Base-by-base conservation (phyloP, 2,888 invertebrate species). In the Drosophila meridionalis region DNA sequence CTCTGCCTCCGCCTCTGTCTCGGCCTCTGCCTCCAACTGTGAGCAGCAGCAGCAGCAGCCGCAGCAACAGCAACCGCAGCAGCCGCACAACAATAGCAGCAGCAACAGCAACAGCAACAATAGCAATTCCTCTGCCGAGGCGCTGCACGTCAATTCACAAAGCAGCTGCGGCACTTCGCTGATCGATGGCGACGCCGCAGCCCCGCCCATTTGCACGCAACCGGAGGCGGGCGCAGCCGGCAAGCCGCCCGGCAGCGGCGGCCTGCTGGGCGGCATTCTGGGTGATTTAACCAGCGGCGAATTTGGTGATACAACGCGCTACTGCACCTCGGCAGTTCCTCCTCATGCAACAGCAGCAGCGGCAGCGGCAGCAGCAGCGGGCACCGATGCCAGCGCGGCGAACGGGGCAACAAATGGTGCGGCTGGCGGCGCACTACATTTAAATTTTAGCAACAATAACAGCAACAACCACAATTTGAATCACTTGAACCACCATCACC, bases 151-250 rank as follows among this genome's bases (percentile, higher is more conserved):
- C 91, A 92, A 92, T 92, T 92, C 89, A 85, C 80, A 81, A 80
- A 73, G 69, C 74, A 80, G 58, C 56, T 66, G 76, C 69, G 67
- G 56, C 82, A 66, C 74, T n/a, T 81, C 82, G 30, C 71, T 84
- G 36, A 92, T 92, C 64, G 92, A 92, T 76, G 92, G 91, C 59
- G 92, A 91, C 83, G 85, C 92, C 38, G 85, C 83, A 64, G 89
- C 88, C 73, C 86, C 90, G 72, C 93, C 93, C 40, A 93, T 93
- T 57, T 93, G 93, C 78, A 93, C 93, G 53, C 93, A 93, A 69
- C 93, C 93, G 11, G 93, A 93, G 89, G 90, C 93, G 52, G 92
- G 92, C 58, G 85, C 90, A 32, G 92, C 88, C 60, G 81, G 85
- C n/a, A 82, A 76, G 77, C 90, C 80, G 84, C 89, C 74, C 32